Base-by-base conservation (phyloP, 2,888 invertebrate genomes). In the Cryptophagus acutangulus region DNA sequence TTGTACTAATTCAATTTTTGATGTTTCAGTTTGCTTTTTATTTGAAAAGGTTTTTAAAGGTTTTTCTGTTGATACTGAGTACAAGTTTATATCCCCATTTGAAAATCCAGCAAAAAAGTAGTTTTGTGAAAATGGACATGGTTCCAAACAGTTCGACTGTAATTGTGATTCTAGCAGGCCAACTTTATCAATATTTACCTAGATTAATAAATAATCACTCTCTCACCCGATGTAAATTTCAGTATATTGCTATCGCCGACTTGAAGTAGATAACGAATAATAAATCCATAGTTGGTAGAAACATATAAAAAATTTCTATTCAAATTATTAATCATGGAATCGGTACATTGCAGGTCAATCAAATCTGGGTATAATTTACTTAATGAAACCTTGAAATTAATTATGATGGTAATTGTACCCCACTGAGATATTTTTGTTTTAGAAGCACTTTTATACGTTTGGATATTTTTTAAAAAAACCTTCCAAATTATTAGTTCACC, bases 401-500 rank as follows among this genome's bases (percentile, higher is more conserved):
- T 70, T 4, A 71, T 61, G 5, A 76, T 55, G 31, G 66, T 62
- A 9, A 74, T 54, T 41, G 66, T 59, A 6, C 70, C 66, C 69
- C 71, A 71, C 43, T 65, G 61, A 3, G 69, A 63, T 29, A n/a
- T n/a, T n/a, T n/a, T n/a, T n/a, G n/a, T n/a, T n/a, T n/a, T n/a
- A n/a, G n/a, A 56, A 26, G 67, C 68, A 18, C 66, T 55, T 24
- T 28, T 28, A 12, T 43, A 26, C 30, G n/a, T 25, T 29, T 33
- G 24, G 16, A 33, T 36, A 16, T 17, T 40, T 25, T 65, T 48
- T 61, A 48, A 34, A n/a, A 75, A 62, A 16, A 74, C 63, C 44
- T 70, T 72, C 76, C 76, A 77, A 40, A 75, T 58, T 16, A 73
- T 67, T 35, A 76, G 53, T 20, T 49, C 57, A 4, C 76, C 76